Conservation (phyloP, 2,888 invertebrate genomes). For the Dorcus hopei region DNA sequence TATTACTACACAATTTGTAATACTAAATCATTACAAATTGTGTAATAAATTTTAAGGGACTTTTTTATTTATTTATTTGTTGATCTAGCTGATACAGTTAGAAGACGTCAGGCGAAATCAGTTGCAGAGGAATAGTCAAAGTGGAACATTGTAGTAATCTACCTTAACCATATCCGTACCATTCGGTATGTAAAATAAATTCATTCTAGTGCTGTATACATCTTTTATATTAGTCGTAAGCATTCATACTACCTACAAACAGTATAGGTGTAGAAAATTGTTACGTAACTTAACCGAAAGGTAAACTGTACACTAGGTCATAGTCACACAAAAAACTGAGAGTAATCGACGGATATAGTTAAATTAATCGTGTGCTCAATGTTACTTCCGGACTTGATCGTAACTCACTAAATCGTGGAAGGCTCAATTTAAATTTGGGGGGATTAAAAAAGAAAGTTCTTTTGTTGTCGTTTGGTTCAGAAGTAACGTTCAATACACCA, state of each 20-base stretch:
- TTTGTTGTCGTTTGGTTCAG: too few relatives aligned
- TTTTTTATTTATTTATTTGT: neutral
- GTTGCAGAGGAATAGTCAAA: constrained; percentile 35
- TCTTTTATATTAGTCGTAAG: constrained; percentile 21
- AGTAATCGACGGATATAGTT: neutral
- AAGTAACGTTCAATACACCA: too few relatives aligned
- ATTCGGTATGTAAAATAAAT: constrained; percentile 13
- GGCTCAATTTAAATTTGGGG: too few relatives aligned
- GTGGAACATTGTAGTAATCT: constrained; percentile 41
- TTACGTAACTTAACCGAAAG: neutral
- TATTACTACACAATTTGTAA: neutral
- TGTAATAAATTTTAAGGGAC: too few relatives aligned
- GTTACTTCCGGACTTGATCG: neutral
- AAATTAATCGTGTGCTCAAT: neutral
- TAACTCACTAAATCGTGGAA: too few relatives aligned
- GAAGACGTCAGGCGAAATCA: constrained; percentile 56
- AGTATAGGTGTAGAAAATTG: neutral
- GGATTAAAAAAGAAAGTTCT: too few relatives aligned
- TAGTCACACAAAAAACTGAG: neutral
- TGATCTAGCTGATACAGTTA: constrained; percentile 61
- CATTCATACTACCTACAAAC: constrained; percentile 1
- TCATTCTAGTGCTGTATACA: constrained; percentile 19
- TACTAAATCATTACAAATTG: neutral
- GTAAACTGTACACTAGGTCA: neutral
- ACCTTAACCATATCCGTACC: neutral